phyloP scores from a whole-genome alignment of 2,888 invertebrate species.

The Acholoe squamosa region DNA sequence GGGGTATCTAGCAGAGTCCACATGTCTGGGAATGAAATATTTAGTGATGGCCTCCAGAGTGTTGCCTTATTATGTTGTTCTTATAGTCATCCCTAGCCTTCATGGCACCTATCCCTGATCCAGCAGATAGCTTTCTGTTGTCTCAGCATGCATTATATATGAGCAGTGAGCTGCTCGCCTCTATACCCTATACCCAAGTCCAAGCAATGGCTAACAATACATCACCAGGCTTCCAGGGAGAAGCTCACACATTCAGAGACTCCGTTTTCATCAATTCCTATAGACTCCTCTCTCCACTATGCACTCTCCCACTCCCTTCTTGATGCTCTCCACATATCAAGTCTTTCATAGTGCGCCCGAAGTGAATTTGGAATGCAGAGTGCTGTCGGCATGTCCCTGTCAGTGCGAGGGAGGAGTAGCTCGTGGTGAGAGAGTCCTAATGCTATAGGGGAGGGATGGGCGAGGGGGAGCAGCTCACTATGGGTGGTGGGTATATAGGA shows the following conservation, averaged over 20 bases:
- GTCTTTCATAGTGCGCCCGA: not conserved
- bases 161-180: constrained; percentile 9
- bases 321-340: not conserved
- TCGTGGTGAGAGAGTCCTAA: not conserved
- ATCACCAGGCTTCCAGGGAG: not conserved
- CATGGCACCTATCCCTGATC: not conserved
- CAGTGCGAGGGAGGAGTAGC: not conserved
- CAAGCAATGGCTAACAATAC: not conserved
- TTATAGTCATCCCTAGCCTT: not conserved
- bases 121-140: constrained; percentile 48
- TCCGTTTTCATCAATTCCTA: constrained; percentile 8
- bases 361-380: constrained; percentile 10
- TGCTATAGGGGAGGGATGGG: not conserved
- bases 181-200: constrained; percentile 17
- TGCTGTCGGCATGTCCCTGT: not conserved
- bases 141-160: constrained; percentile 50
- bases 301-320: not conserved
- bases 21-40: not conserved
- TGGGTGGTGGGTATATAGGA: not conserved
- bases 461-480: not conserved
- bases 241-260: not conserved
- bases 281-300: not conserved
- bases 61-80: not conserved
- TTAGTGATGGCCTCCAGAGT: not conserved
- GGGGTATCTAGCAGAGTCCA: not conserved